Percentiles rank a stretch among this genome's conserved stretches.
These are phyloP conservation scores for Scolopax bukidnonensis DNA, from an alignment of 2,797 vertebrate genomes.

Conservation along the genomic window DNA sequence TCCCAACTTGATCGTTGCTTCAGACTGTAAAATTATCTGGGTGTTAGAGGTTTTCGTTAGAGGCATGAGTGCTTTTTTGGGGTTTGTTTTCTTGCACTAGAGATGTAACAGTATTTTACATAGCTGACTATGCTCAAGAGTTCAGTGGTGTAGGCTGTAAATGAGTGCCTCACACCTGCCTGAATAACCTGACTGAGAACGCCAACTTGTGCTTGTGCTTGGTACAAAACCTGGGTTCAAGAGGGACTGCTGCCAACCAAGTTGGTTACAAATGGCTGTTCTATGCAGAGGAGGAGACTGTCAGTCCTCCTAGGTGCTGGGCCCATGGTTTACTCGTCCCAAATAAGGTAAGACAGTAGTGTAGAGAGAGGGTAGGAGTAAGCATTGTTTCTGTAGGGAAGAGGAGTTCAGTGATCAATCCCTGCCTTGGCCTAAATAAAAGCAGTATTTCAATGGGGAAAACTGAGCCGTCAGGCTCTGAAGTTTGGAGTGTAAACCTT, in stretches of 20 bases:
- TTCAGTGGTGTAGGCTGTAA: neutral
- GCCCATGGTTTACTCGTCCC: neutral
- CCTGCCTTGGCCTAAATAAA: neutral
- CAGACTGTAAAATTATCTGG: neutral
- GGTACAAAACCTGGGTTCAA: neutral
- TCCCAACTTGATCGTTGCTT: neutral
- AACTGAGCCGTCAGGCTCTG: neutral
- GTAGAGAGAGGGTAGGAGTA: neutral
- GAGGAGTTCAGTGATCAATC: neutral
- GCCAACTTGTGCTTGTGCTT: neutral
- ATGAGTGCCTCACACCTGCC: no score
- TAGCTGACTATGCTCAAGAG: neutral
- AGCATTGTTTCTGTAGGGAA: neutral
- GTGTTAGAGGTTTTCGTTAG: neutral
- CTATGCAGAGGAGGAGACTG: neutral
- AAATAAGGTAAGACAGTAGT: neutral
- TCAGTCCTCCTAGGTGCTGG: neutral
- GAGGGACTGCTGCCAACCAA: neutral
- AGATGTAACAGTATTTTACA: rapidly evolving
- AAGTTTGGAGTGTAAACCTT: neutral
- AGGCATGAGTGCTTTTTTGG: neutral
- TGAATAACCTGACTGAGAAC: neutral
- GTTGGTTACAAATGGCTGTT: neutral
- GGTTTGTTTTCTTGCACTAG: neutral
- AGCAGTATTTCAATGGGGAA: neutral